These are phyloP conservation scores for Yponomeuta plumbellus DNA, from an alignment of 2,888 invertebrate genomes.

Conservation along the genomic window DNA sequence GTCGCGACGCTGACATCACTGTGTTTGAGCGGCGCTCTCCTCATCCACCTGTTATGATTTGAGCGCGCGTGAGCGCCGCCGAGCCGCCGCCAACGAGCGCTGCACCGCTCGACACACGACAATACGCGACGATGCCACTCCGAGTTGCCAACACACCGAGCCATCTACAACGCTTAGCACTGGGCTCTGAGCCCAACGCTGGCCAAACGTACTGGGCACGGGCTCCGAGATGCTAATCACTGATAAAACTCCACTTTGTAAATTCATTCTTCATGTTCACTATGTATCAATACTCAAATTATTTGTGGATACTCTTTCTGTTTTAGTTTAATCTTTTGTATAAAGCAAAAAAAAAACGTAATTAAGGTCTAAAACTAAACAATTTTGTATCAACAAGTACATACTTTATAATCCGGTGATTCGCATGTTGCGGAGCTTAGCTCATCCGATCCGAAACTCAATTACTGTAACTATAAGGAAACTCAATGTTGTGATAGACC, in stretches of 20 bases:
- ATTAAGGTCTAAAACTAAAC: too few relatives aligned
- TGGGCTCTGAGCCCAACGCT: neutral
- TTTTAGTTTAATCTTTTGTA: too few relatives aligned
- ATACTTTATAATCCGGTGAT: too few relatives aligned
- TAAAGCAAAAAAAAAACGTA: too few relatives aligned
- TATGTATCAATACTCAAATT: neutral
- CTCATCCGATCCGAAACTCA: neutral
- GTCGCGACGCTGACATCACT: neutral
- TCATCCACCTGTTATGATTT: neutral
- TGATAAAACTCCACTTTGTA: neutral
- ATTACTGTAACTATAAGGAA: slow-evolving; percentile 36
- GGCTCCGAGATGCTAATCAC: neutral
- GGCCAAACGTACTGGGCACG: neutral
- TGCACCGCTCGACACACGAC: neutral
- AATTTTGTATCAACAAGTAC: too few relatives aligned
- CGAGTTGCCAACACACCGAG: neutral
- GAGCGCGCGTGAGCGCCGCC: neutral
- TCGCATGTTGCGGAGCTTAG: neutral
- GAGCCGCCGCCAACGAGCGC: neutral
- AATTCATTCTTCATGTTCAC: neutral
- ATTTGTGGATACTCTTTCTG: neutral
- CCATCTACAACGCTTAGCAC: neutral
- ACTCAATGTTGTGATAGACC: slow-evolving; percentile 72
- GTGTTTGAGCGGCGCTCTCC: neutral
- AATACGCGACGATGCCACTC: neutral